Conservation (phyloP, 2,113 vertebrate genomes). For the Anarrhichthys ocellatus region DNA sequence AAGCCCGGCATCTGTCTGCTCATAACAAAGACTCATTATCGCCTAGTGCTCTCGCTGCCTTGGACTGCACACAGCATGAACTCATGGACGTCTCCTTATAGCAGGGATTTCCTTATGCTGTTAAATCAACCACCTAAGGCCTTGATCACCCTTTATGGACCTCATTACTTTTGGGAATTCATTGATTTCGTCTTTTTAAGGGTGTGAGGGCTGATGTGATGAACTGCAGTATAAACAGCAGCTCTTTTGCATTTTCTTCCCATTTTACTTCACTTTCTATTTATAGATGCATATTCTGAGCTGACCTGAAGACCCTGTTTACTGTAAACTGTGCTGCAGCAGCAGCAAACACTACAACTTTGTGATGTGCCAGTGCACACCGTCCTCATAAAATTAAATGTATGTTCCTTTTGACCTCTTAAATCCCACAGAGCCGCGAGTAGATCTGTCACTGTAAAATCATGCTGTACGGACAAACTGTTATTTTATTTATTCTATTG, state of each 20-base stretch:
- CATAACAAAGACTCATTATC: conserved; percentile 56
- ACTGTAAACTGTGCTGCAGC: conserved; percentile 11
- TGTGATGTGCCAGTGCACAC: not conserved
- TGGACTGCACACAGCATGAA: not conserved
- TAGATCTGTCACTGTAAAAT: not conserved
- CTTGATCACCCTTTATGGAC: not conserved
- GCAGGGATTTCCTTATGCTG: not conserved
- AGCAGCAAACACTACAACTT: not conserved
- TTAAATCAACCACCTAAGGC: not conserved
- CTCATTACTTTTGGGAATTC: not conserved
- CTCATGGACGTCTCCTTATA: not conserved
- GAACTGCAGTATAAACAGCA: not conserved
- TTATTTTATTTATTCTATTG: not conserved
- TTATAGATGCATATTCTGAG: conserved; percentile 6
- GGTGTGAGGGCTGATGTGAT: not conserved
- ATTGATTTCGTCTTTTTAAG: not conserved
- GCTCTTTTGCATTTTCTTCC: not conserved
- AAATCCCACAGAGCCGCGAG: not conserved
- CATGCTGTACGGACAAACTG: not conserved
- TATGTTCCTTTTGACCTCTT: not conserved
- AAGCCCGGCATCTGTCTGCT: conserved; percentile 51
- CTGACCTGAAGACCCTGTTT: conserved; percentile 6
- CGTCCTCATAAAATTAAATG: not conserved
- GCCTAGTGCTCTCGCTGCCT: conserved; percentile 1
- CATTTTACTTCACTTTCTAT: not conserved